Base-by-base conservation (phyloP, 1,140 invertebrate species). In the Gonioctena quinquepunctata region DNA sequence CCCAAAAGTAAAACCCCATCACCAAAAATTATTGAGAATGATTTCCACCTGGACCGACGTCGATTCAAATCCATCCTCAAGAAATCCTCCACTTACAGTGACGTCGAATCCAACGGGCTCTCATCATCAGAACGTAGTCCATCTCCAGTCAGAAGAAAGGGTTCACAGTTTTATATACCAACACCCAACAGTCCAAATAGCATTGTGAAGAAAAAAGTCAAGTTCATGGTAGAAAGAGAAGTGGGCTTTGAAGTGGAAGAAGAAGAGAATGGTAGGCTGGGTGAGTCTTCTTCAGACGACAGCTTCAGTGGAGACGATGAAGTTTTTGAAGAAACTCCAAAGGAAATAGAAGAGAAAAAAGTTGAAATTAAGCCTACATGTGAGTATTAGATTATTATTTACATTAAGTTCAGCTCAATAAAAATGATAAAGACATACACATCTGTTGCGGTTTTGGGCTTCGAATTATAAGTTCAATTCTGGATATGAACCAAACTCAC, bases 31-130 rank as follows among this genome's bases (percentile, higher is more conserved):
- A 42, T 42, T 42, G 33, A 42, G 13, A 42, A 42, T 42, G 33
- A 42, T 3, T 42, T 11, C 16, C 33, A 42, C 16, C 48, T 61
- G 16, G 67, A 59, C 11, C n/a, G n/a, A n/a, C 79, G 69, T 68
- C 75, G 74, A 70, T 86, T 86, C 77, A 92, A 91, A 82, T 91
- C 90, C 19, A 91, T 91, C 74, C 80, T 91, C 69, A 91, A 91
- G 80, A 90, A 91, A 80, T 72, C 76, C 11, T 72, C 80, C 33
- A 80, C 74, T 73, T 83, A 76, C 71, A 74, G 74, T 77, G 79
- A 82, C 68, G 72, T 76, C 54, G 78, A 75, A 63, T 71, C 75
- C 56, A 68, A 71, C 57, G 48, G 56, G 65, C 67, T 67, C 8
- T 28, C 16, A 67, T 57, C 57, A 65, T 68, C 49, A 13, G 72